A percentile compares a stretch with the other conserved stretches of the same genome.
These are phyloP conservation scores for Eupelmus urozonus DNA, from an alignment of 2,888 invertebrate species.

Conservation along the genomic window DNA sequence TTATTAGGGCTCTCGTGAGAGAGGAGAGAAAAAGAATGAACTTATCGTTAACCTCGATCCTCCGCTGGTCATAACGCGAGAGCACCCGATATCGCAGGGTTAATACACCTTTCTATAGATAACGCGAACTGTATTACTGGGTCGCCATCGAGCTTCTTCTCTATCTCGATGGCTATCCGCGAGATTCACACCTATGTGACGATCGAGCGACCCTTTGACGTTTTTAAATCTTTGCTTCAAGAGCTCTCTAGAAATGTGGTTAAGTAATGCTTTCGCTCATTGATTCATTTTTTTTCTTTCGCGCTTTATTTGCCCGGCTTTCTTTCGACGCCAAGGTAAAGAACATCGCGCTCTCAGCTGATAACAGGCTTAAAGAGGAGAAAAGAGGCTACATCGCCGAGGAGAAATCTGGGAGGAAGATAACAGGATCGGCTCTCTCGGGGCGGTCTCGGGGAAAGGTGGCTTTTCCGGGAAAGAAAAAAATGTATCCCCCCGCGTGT, in stretches of 20 bases:
- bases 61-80: background rate
- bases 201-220: too few relatives aligned
- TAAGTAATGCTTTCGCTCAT: too few relatives aligned
- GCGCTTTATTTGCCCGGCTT: too few relatives aligned
- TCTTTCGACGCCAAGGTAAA: too few relatives aligned
- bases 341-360: too few relatives aligned
- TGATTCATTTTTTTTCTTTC: background rate
- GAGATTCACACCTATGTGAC: too few relatives aligned
- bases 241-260: too few relatives aligned
- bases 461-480: slow-evolving; percentile 31
- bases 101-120: slow-evolving; percentile 60
- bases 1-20: slow-evolving; percentile 61
- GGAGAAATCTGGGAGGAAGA: background rate
- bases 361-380: too few relatives aligned
- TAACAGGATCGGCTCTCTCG: background rate
- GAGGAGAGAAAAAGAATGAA: too few relatives aligned
- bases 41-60: slow-evolving; percentile 73
- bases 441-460: background rate
- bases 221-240: too few relatives aligned
- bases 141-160: slow-evolving; percentile 13
- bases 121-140: slow-evolving; percentile 12
- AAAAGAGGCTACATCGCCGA: too few relatives aligned
- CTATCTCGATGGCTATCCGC: too few relatives aligned
- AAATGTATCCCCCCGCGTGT: background rate
- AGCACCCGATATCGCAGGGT: slow-evolving; percentile 61